Conservation (phyloP, 2,888 invertebrate species). For the Yponomeuta evonymella region DNA sequence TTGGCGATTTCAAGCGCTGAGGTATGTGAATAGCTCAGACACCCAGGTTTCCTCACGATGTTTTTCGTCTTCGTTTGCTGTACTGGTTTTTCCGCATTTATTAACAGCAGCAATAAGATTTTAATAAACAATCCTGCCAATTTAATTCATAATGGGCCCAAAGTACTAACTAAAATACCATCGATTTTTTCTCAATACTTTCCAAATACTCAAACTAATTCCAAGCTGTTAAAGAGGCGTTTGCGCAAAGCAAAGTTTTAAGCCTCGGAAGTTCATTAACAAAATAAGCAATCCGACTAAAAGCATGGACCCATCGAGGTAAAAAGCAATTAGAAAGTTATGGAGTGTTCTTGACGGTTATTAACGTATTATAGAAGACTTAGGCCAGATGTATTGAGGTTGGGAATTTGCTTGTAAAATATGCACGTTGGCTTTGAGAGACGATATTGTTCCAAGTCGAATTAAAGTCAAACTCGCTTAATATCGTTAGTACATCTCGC, state of each 20-base stretch:
- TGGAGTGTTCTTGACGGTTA: slow-evolving; percentile 58
- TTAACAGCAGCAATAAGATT: no score
- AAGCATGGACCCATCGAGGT: slow-evolving; percentile 60
- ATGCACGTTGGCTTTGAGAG: slow-evolving; percentile 6
- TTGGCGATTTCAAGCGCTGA: no score
- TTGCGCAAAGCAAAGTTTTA: slow-evolving; percentile 46
- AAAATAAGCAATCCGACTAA: slow-evolving; percentile 68
- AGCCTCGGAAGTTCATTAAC: slow-evolving; percentile 57
- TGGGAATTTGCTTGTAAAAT: slow-evolving; percentile 6
- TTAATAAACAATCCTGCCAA: no score
- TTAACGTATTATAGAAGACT: slow-evolving; percentile 46
- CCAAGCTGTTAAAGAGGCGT: slow-evolving; percentile 42
- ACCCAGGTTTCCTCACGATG: no score
- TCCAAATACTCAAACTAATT: slow-evolving; percentile 32
- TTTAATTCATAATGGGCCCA: neutral
- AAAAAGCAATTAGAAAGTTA: slow-evolving; percentile 66
- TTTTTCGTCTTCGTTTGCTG: no score
- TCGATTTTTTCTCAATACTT: slow-evolving; percentile 10
- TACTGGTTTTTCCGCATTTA: no score
- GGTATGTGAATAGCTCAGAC: no score
- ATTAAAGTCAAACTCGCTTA: slow-evolving; percentile 7
- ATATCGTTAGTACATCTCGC: neutral
- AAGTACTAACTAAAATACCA: neutral
- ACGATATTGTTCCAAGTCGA: slow-evolving; percentile 7
- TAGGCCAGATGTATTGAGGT: slow-evolving; percentile 15